Evolutionary conservation across 64 coral and sea anemone genomes (phyloP), one percentile per base, ranked within the genome.

Genomic region (Dendrophyllia cribrosa): DNA sequence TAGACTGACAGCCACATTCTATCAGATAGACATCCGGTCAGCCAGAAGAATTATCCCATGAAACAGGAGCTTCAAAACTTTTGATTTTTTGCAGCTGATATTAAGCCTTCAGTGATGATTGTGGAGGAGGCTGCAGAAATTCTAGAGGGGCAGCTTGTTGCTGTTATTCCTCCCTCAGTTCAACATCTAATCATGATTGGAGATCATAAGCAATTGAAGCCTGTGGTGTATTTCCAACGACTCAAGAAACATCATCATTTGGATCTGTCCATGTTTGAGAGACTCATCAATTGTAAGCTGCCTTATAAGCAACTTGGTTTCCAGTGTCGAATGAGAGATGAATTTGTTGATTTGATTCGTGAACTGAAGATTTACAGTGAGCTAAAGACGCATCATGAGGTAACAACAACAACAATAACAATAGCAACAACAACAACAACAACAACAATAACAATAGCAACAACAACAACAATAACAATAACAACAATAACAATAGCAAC

Each of bases 71-170:
- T 56, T 12, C 12, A 9, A 12, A 9, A 9, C 12, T 56, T 9
- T 19, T 13, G 9, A 17, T 11, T 25, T 22, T 79, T 43, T 59
- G 5, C 77, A 94, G 93, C 72, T 24, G 72, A 75, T 43, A 82
- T 96, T 12, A 88, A 93, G 48, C 95, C 91, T 3, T 91, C 79
- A n/a, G 92, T 93, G 9, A 93, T 97, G 56, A 97, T 97, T 50
- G 95, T 97, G 26, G 95, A 94, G 45, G 95, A 97, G 82, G 95
- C 95, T 75, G 95, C 95, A 5, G 96, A 97, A 49, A 91, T 97
- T 22, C 92, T 97, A 23, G 96, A 97, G 67, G 86, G 79, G 1
- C 92, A 97, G 70, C 88, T 97, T 49, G 73, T 94, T 19, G 80
- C 96, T 50, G 88, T 94, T 0, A 93, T 94, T 56, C 92, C 96